These are phyloP conservation scores for Alligator mississippiensis DNA, from an alignment of 2,113 vertebrate genomes.

Conservation along the genomic window DNA sequence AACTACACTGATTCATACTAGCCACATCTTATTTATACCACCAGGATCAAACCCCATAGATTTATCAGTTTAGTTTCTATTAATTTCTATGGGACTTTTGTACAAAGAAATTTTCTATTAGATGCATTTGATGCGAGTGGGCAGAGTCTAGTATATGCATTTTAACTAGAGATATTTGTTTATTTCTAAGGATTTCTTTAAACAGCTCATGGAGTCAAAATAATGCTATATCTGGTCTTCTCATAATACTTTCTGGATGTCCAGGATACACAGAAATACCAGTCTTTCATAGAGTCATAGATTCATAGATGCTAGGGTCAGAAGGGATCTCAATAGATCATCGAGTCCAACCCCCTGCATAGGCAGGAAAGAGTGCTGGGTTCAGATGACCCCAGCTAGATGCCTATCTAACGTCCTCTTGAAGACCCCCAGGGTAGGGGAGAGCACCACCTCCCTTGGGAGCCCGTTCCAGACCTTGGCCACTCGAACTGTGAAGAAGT, in stretches of 20 bases:
- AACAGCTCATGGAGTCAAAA: conserved; percentile 15
- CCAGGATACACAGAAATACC: conserved; percentile 28
- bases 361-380: too few relatives aligned
- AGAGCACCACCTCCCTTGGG: too few relatives aligned
- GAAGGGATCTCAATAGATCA: too few relatives aligned
- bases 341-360: too few relatives aligned
- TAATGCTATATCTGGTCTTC: neutral
- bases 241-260: neutral
- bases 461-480: too few relatives aligned
- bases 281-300: neutral
- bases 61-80: neutral
- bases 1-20: neutral
- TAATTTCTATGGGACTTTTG: neutral
- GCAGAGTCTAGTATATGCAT: conserved; percentile 33
- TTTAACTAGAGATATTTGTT: neutral
- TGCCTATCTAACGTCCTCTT: too few relatives aligned
- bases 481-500: too few relatives aligned
- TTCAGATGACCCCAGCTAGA: too few relatives aligned
- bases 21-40: neutral
- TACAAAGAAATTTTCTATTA: rapidly evolving
- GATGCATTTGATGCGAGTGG: neutral
- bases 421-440: too few relatives aligned
- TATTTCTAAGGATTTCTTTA: conserved; percentile 41
- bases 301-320: too few relatives aligned
- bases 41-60: rapidly evolving